Conservation (phyloP, 2,113 vertebrate genomes). For the Brevimyrus niger region DNA sequence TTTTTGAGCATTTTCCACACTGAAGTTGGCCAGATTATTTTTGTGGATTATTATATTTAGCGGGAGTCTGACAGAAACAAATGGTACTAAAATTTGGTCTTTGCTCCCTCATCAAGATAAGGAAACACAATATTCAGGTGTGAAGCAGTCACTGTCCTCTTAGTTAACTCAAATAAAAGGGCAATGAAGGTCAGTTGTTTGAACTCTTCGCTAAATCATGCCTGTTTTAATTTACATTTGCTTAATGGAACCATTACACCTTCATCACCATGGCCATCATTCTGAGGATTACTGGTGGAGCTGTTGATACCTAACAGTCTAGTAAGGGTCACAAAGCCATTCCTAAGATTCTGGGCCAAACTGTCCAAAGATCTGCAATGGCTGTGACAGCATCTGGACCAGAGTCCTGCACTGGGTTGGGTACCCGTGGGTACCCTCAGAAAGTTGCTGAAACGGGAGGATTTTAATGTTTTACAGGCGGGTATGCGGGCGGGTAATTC, state of each 20-base stretch:
- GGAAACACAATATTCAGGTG: not conserved
- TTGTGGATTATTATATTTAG: not conserved
- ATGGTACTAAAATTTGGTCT: not conserved
- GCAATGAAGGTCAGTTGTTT: not conserved
- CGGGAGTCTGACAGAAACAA: not conserved
- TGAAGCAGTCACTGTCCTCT: not conserved
- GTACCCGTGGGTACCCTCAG: no score
- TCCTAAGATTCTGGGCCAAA: not conserved
- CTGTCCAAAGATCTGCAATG: not conserved
- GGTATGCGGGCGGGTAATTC: no score
- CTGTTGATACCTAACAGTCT: not conserved
- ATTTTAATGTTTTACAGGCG: no score
- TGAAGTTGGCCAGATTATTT: not conserved
- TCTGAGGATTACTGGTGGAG: not conserved
- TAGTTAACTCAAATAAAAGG: not conserved
- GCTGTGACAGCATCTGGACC: not conserved
- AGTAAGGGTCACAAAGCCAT: not conserved
- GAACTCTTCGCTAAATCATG: not conserved
- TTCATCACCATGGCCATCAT: not conserved
- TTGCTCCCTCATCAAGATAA: not conserved
- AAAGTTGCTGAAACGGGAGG: no score
- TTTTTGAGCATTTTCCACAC: not conserved
- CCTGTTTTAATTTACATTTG: not conserved
- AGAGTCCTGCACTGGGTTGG: no score
- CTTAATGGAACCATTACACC: not conserved